Evolutionary conservation across 2,888 invertebrate genomes (phyloP).

Genomic region (Diploptera punctata): DNA sequence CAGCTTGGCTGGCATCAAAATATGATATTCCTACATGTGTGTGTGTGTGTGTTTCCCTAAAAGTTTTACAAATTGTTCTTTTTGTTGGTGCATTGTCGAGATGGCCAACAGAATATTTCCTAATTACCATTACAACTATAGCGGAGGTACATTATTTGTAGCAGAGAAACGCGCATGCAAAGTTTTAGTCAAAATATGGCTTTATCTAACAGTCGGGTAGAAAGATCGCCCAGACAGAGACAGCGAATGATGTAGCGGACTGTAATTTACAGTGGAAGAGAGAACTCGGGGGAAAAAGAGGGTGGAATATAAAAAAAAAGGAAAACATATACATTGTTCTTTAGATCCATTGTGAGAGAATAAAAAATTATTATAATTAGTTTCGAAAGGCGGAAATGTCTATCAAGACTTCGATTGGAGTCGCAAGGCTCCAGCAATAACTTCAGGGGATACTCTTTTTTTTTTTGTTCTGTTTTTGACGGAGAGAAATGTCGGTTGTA

Average conservation of each 20-base stretch:
- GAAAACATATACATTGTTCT: constrained; percentile 23
- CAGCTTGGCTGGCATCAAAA: constrained; percentile 22
- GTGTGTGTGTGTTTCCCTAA: constrained; percentile 15
- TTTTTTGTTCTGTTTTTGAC: too few relatives aligned
- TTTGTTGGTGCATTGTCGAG: constrained; percentile 26
- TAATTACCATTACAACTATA: constrained; percentile 32
- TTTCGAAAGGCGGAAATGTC: constrained; percentile 10
- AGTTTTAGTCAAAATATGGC: constrained; percentile 30
- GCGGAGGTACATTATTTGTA: constrained; percentile 26
- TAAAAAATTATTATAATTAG: constrained; percentile 3
- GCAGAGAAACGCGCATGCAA: constrained; percentile 27
- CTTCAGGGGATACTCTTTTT: neutral
- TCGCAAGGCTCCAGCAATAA: neutral
- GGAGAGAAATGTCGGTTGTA: neutral
- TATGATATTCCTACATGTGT: constrained; percentile 17
- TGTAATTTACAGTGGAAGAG: constrained; percentile 29
- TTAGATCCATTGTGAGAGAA: constrained; percentile 16
- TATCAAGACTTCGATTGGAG: constrained; percentile 17
- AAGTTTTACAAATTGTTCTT: constrained; percentile 31
- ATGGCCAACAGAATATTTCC: constrained; percentile 29
- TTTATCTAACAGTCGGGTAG: constrained; percentile 25
- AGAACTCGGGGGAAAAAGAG: constrained; percentile 12
- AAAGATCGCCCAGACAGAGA: constrained; percentile 28
- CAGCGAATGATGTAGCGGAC: constrained; percentile 19
- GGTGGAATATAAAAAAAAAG: constrained; percentile 5